A percentile compares a stretch with the other conserved stretches of the same genome.
Conservation (phyloP, 2,888 invertebrate genomes). For the Pomacea canaliculata region DNA sequence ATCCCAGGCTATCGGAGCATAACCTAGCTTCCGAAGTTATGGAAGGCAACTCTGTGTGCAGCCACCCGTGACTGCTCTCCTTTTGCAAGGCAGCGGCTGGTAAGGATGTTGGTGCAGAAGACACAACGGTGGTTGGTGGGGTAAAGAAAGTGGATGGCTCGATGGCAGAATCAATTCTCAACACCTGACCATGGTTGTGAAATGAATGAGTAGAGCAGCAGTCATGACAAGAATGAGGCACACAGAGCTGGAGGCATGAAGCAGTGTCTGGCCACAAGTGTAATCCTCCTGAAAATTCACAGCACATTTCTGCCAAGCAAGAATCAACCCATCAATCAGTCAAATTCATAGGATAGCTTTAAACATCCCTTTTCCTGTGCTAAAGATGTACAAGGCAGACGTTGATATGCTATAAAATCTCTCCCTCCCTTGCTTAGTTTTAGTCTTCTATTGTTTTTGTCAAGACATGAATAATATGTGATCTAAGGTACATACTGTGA, state of each 20-base stretch:
- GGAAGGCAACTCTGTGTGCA: neutral
- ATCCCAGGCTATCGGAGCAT: no score
- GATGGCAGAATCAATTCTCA: no score
- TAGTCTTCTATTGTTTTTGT: neutral
- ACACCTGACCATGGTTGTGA: no score
- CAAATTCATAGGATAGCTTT: no score
- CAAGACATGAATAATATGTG: neutral
- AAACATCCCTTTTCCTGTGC: no score
- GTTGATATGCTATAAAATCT: no score
- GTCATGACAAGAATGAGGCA: neutral
- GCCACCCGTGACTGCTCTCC: neutral
- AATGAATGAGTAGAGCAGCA: neutral
- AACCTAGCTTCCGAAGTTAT: neutral
- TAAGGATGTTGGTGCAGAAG: neutral
- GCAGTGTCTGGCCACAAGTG: constrained; percentile 11
- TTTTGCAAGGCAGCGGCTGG: neutral
- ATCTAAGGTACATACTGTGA: neutral
- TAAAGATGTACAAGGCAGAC: no score
- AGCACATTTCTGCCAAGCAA: no score
- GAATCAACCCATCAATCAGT: no score
- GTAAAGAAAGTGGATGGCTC: neutral
- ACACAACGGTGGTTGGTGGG: neutral
- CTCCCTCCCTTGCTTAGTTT: neutral
- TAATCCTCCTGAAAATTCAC: constrained; percentile 12
- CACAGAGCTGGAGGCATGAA: neutral